Evolutionary conservation across 2,113 vertebrate genomes (phyloP), one percentile per base, ranked within the genome.

Genomic region (Sceloporus tristichus): DNA sequence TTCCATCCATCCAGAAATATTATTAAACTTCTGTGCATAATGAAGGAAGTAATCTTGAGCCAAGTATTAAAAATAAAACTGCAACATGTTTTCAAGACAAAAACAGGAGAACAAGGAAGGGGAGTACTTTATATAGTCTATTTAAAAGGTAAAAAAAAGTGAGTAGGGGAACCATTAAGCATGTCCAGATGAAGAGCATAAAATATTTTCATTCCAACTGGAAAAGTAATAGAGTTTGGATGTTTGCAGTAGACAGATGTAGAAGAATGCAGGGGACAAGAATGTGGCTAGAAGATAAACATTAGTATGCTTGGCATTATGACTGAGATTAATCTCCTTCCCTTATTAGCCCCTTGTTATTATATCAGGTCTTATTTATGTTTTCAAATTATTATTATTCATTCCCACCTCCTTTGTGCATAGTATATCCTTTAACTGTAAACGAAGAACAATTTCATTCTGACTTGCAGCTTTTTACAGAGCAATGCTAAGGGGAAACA

Each of bases 41-140:
- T 54, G 21, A 82, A 88, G 62, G 56, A 88, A 78, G n/a, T 13
- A 78, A 84, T 84, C 16, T 38, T 88, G 65, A 70, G 74, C 81
- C 81, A 88, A 78, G 18, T 78, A 29, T 78, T 88, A 88, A 88
- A 86, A 86, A 88, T 84, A 88, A 83, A 88, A 70, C 48, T 56
- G 80, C 81, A 84, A 56, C 16, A 78, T 77, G 23, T 40, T 84
- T 83, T 78, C 40, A 79, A 78, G 78, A 75, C 38, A 42, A 81
- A 79, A 79, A 79, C 40, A 70, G 73, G 62, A 83, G 80, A 88
- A 82, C 40, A 83, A 88, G 80, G 73, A 83, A 76, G 13, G 38
- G 71, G 54, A 77, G 74, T 82, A 56, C 40, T 59, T n/a, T 5
- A 38, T 14, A 48, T 9, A 18, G 54, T 76, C 38, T 19, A 40